These are phyloP conservation scores for Gymnopithys bicolor DNA, from an alignment of 2,797 vertebrate genomes.

Conservation along the genomic window DNA sequence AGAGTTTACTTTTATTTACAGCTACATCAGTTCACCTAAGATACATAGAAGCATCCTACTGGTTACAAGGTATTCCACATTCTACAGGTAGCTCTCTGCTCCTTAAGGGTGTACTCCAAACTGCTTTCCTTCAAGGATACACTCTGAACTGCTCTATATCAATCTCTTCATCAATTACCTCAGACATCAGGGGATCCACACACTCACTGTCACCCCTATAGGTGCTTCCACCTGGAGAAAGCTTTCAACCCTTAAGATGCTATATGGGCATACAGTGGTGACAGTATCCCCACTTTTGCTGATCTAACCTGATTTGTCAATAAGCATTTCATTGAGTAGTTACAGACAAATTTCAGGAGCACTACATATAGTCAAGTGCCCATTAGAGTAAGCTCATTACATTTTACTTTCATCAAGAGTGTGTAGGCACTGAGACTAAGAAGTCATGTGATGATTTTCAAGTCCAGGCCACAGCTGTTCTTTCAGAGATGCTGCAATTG, in stretches of 20 bases:
- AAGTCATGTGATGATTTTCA: conserved; percentile 22
- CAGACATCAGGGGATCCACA: too few species aligned
- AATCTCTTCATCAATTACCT: too few species aligned
- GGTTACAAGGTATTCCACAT: too few species aligned
- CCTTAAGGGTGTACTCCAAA: too few species aligned
- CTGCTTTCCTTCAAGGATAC: too few species aligned
- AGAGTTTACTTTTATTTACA: too few species aligned
- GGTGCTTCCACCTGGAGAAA: not conserved
- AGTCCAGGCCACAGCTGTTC: not conserved
- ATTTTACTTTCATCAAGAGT: conserved; percentile 25
- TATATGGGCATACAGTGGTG: not conserved
- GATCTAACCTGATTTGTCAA: conserved; percentile 12
- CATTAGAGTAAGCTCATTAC: conserved; percentile 28
- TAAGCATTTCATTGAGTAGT: not conserved
- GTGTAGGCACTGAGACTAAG: conserved; percentile 7
- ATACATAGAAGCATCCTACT: too few species aligned
- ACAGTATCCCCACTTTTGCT: not conserved
- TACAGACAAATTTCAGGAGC: not conserved
- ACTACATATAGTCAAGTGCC: not conserved
- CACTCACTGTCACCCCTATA: not conserved
- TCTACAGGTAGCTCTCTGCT: too few species aligned
- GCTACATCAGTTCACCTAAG: too few species aligned
- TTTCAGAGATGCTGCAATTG: not conserved
- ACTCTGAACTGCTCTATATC: too few species aligned
- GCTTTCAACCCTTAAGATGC: not conserved